Evolutionary conservation across 2,113 vertebrate genomes (phyloP), one percentile per base, ranked within the genome.

Genomic region (Cyanoderma ruficeps): DNA sequence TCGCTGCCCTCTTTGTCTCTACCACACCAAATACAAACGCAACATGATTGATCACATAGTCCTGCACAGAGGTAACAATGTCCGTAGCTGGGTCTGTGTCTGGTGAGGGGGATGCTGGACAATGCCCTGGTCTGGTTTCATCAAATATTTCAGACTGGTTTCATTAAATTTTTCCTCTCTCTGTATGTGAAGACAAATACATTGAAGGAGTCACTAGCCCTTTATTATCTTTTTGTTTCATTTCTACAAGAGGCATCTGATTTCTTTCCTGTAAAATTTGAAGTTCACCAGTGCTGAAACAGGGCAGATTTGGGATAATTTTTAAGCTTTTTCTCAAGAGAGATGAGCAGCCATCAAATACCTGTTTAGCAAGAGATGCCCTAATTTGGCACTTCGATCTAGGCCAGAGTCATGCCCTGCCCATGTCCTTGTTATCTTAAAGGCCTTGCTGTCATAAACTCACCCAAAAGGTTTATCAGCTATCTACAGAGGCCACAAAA

Each of bases 41-140:
- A 99, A 99, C 97, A 99, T 99, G 99, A 99, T 99, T 6, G 99
- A 99, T 97, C 99, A 99, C 96, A 99, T 99, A 63, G 98, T 99
- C 94, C 98, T 99, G 94, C 99, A 99, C 96, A 98, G 99, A 99
- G 99, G 99, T 99, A 98, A 98, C 55, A 55, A 14, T 24, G 15
- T 49, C 39, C 4, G 10, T 82, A 16, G 65, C 56, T 60, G 2
- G 87, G 68, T 76, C 64, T 64, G 28, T 89, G 44, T 60, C 52
- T 24, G 6, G 18, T n/a, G 8, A 60, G n/a, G 35, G 61, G 35
- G 59, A 7, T 79, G 55, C 63, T 91, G 55, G 83, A n/a, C 31
- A 11, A 35, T 3, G 9, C 25, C 84, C 22, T 37, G 67, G 12
- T 41, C 11, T 68, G 25, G 5, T 68, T 67, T 57, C 10, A 28